Conservation (phyloP, 30 jellyfish, hydroid and myxozoan species). For the Cassiopea xamachana region DNA sequence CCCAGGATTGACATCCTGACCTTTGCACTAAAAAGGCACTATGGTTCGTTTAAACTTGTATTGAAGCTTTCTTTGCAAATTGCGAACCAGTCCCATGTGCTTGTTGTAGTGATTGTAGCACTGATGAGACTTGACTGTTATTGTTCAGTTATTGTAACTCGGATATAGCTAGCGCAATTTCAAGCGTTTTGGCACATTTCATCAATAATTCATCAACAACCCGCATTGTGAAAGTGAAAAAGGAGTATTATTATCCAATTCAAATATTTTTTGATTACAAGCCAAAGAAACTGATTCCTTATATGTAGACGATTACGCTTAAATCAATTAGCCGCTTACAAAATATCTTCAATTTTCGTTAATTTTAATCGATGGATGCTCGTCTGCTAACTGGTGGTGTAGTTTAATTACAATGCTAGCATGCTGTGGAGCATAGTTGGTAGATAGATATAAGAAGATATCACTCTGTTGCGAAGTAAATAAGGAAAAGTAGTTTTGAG, state of each 20-base stretch:
- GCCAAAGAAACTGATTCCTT: neutral
- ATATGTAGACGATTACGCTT: slow-evolving; percentile 3
- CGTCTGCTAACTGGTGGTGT: neutral
- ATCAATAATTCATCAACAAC: slow-evolving; percentile 1
- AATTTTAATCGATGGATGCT: neutral
- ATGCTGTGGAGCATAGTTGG: neutral
- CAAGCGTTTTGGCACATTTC: slow-evolving; percentile 11
- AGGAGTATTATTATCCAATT: slow-evolving; percentile 3
- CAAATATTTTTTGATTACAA: neutral
- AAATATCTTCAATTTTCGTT: neutral
- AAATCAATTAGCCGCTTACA: slow-evolving; percentile 1
- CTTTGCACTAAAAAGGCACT: too few relatives aligned
- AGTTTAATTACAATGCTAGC: neutral
- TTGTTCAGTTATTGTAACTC: neutral
- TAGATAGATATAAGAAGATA: too few relatives aligned
- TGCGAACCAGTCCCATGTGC: neutral
- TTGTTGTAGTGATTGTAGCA: neutral
- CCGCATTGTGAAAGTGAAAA: neutral
- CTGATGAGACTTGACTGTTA: neutral
- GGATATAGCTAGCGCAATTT: neutral
- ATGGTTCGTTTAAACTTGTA: neutral
- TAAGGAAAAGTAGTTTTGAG: too few relatives aligned
- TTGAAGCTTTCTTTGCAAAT: neutral
- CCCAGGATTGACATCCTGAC: too few relatives aligned
- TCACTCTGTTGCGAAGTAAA: too few relatives aligned